phyloP scores from a whole-genome alignment of 2,888 invertebrate genomes.

The Phaonia tiefii region DNA sequence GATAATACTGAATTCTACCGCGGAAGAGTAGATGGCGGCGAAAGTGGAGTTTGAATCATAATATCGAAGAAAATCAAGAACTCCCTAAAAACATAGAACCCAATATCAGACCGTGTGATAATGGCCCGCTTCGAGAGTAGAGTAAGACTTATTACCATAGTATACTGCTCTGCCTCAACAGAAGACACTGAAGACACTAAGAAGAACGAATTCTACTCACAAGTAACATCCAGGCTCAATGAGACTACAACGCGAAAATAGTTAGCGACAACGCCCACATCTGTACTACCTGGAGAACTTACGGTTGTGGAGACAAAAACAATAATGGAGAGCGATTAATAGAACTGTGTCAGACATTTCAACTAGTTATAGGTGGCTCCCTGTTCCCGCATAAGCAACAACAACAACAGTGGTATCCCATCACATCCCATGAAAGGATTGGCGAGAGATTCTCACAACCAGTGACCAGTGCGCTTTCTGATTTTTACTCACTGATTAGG shows the following conservation, averaged over 20 bases:
- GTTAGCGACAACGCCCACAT: background rate
- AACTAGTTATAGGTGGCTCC: background rate
- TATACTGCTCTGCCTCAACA: background rate
- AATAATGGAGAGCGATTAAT: background rate
- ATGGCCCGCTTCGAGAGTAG: background rate
- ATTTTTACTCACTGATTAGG: too few relatives aligned
- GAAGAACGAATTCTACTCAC: conserved; percentile 6
- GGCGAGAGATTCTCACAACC: too few relatives aligned
- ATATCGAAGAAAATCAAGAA: too few relatives aligned
- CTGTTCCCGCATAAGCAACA: conserved; percentile 10
- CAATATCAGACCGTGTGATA: too few relatives aligned
- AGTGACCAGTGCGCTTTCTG: too few relatives aligned
- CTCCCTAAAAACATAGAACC: background rate
- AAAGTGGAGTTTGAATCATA: too few relatives aligned
- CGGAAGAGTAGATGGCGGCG: background rate
- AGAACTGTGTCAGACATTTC: background rate
- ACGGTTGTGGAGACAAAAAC: background rate
- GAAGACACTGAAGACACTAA: too few relatives aligned
- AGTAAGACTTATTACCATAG: background rate
- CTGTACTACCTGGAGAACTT: background rate
- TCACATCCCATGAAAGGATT: too few relatives aligned
- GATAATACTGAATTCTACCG: background rate
- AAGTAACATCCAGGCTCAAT: background rate
- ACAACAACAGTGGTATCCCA: too few relatives aligned
- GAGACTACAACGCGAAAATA: too few relatives aligned